Conservation (phyloP, 1,140 invertebrate species). For the Diorhabda sublineata region DNA sequence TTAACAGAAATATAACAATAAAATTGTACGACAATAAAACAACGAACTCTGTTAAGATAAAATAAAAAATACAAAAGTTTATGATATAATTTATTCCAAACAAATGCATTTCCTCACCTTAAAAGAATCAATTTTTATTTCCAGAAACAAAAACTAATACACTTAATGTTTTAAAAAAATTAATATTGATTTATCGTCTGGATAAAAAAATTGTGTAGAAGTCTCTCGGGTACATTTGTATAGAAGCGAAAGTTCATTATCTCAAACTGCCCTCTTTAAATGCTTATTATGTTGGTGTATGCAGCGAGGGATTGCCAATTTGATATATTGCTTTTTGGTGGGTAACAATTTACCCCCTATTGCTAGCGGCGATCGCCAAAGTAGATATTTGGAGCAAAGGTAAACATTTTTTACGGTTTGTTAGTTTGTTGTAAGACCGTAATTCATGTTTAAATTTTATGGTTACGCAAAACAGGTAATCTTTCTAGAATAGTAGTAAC, state of each 20-base stretch:
- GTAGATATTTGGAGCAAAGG: slow-evolving; percentile 8
- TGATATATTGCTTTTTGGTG: slow-evolving; percentile 33
- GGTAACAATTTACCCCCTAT: slow-evolving; percentile 26
- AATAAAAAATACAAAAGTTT: too few relatives aligned
- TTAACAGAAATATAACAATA: too few relatives aligned
- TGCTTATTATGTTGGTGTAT: slow-evolving; percentile 35
- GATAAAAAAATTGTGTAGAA: slow-evolving; percentile 6
- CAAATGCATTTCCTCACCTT: too few relatives aligned
- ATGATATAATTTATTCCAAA: too few relatives aligned
- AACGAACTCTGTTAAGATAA: too few relatives aligned
- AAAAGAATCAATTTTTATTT: too few relatives aligned
- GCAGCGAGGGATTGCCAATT: slow-evolving; percentile 31
- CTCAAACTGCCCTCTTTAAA: slow-evolving; percentile 32
- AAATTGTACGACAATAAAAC: too few relatives aligned
- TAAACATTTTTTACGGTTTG: slow-evolving; percentile 12
- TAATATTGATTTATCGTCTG: slow-evolving; percentile 1
- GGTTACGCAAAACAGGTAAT: not conserved
- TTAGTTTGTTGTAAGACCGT: slow-evolving; percentile 5
- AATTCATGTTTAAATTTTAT: not conserved
- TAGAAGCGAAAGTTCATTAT: slow-evolving; percentile 20
- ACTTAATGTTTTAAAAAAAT: not conserved
- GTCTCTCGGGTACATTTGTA: slow-evolving; percentile 27
- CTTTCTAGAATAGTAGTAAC: not conserved
- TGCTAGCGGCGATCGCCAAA: slow-evolving; percentile 16
- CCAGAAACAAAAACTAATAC: not conserved